Evolutionary conservation across 1,140 invertebrate species (phyloP), one percentile per base, ranked within the genome.

Genomic region (Calliphora vicina): DNA sequence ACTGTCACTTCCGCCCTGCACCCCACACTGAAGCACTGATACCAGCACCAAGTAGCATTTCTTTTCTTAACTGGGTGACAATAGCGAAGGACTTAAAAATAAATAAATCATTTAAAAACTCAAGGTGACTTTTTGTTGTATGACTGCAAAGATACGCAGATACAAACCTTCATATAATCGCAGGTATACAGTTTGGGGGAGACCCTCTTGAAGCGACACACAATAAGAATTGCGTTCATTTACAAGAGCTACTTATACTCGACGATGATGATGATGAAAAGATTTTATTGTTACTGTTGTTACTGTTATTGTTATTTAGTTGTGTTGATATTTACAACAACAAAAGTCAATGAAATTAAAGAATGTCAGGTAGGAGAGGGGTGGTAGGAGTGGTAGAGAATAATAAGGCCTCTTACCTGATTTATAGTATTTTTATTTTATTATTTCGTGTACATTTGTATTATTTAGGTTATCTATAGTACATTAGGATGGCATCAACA

Each of bases 51-150:
- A 50, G 45, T 50, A 50, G 12, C 45, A 25, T 67, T 67, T 67
- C 1, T 57, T 17, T 57, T 57, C n/a, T 67, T 67, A 23, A 67
- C n/a, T 25, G 61, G 61, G n/a, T 67, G 61, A 67, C 61, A 67
- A 67, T 67, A 67, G 20, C 61, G 61, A 25, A 23, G 61, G 23
- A 67, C 20, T 67, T 67, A 67, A 67, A 25, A 23, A 67, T 67
- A 25, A 67, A 67, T 67, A 67, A 67, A 67, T 67, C 61, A 67
- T 67, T 67, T 25, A 67, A 25, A n/a, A 67, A 67, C 61, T 67
- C 61, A 67, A 67, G 61, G 61, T 23, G 61, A 67, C 61, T 67
- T 23, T 67, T 67, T 45, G 10, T 17, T 50, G 35, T 50, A 3
- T 50, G 12, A 15, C 10, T 50, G 12, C 12, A 12, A 12, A 50